Evolutionary conservation across 2,888 invertebrate genomes (phyloP).

Genomic region (Drosophila mercatorum): DNA sequence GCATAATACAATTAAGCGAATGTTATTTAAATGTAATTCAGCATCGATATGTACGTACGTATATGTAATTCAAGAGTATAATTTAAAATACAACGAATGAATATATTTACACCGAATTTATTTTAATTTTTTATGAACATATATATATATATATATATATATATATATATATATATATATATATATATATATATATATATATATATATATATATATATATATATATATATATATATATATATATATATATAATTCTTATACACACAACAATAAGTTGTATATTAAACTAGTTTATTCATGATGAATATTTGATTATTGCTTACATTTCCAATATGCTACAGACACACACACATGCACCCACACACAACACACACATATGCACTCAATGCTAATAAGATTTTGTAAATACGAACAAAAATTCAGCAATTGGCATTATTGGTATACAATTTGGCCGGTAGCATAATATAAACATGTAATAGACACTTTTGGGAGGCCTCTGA

Average conservation of each 20-base stretch:
- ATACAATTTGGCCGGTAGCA: slow-evolving; percentile 55
- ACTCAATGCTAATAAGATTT: slow-evolving; percentile 53
- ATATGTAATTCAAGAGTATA: slow-evolving; percentile 54
- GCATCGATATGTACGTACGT: slow-evolving; percentile 37
- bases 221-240: slow-evolving; percentile 22
- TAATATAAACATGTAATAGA: slow-evolving; percentile 49
- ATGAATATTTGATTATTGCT: slow-evolving; percentile 75
- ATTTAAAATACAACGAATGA: slow-evolving; percentile 82
- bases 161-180: slow-evolving; percentile 47
- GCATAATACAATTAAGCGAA: slow-evolving; percentile 60
- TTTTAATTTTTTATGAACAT: slow-evolving; percentile 59
- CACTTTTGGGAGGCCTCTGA: slow-evolving; percentile 56
- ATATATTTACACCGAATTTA: slow-evolving; percentile 74
- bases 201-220: slow-evolving; percentile 63
- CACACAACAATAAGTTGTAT: slow-evolving; percentile 74
- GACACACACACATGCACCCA: neutral
- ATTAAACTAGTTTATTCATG: slow-evolving; percentile 75
- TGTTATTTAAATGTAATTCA: slow-evolving; percentile 57
- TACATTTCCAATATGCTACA: slow-evolving; percentile 74
- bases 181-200: slow-evolving; percentile 60
- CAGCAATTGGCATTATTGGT: slow-evolving; percentile 54
- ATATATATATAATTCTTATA: slow-evolving; percentile 68
- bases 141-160: slow-evolving; percentile 48
- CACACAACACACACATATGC: slow-evolving; percentile 50
- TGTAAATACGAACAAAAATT: slow-evolving; percentile 58